phyloP scores from a whole-genome alignment of 2,113 vertebrate species.

The Physeter macrocephalus region DNA sequence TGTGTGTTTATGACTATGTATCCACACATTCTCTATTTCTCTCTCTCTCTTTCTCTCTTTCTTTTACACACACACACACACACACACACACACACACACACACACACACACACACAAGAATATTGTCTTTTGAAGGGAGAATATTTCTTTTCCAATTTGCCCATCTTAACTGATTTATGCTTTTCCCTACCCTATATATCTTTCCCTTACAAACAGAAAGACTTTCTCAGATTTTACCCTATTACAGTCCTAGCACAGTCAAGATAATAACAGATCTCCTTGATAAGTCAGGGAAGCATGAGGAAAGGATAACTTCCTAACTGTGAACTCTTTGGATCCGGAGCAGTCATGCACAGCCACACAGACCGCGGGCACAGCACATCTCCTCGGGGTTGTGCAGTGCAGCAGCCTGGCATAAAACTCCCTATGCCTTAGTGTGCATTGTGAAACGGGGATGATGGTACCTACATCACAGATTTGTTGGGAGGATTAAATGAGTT shows the following conservation, averaged over 20 bases:
- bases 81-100: neutral
- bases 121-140: neutral
- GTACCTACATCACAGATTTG: neutral
- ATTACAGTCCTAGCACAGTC: neutral
- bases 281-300: neutral
- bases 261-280: neutral
- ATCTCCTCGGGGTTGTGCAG: neutral
- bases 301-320: neutral
- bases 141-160: neutral
- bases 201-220: neutral
- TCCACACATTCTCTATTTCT: neutral
- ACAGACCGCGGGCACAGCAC: neutral
- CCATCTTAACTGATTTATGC: neutral
- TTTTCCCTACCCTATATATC: neutral
- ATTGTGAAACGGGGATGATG: neutral
- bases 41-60: too few relatives aligned
- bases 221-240: neutral
- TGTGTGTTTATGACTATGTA: neutral
- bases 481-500: neutral
- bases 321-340: neutral
- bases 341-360: rapidly evolving
- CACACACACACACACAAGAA: neutral
- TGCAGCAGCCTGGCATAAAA: too few relatives aligned
- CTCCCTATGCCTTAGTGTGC: too few relatives aligned
- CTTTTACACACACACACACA: too few relatives aligned